Percentiles rank a stretch among this genome's conserved stretches.
These are phyloP conservation scores for Alcedo atthis DNA, from an alignment of 2,797 vertebrate species.

Conservation along the genomic window DNA sequence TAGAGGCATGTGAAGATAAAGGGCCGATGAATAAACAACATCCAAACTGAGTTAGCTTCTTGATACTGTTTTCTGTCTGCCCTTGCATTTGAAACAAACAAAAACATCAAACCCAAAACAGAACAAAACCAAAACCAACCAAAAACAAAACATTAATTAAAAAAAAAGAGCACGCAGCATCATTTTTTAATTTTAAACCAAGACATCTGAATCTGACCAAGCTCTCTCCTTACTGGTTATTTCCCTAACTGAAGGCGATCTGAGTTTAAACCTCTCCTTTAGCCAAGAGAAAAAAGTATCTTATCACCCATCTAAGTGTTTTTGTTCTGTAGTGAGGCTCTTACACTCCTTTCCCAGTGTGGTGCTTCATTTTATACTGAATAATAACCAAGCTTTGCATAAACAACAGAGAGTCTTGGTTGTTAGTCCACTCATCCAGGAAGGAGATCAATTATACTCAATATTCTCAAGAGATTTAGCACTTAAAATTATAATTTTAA, in stretches of 20 bases:
- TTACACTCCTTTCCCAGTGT: not conserved
- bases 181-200: too few species aligned
- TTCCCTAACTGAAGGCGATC: not conserved
- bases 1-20: not conserved
- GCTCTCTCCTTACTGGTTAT: not conserved
- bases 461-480: not conserved
- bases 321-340: not conserved
- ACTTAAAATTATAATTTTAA: not conserved
- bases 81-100: not conserved
- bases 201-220: not conserved
- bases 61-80: not conserved
- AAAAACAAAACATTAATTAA: too few species aligned
- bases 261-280: not conserved
- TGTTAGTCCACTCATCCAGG: not conserved
- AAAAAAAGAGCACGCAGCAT: not conserved
- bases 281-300: not conserved
- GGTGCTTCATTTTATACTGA: not conserved
- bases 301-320: not conserved
- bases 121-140: too few species aligned
- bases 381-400: not conserved
- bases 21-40: not conserved
- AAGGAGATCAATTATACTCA: not conserved
- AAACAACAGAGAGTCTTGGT: not conserved
- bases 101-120: too few species aligned
- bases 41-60: not conserved